Evolutionary conservation across 2,888 invertebrate genomes (phyloP).

Genomic region (Aleiodes leptofemur): DNA sequence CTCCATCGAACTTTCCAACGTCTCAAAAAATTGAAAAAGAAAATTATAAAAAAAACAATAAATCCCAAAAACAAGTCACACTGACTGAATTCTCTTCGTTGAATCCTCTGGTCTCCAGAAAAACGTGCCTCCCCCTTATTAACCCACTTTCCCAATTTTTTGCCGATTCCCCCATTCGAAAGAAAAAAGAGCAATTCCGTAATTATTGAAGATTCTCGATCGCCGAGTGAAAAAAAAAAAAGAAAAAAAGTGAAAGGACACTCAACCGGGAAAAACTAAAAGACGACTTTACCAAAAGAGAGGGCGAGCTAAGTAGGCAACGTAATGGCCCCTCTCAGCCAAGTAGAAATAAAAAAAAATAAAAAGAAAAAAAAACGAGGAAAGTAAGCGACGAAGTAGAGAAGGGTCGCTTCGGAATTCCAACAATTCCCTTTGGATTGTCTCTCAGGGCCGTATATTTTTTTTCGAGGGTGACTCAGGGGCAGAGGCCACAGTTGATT

Average conservation of each 20-base stretch:
- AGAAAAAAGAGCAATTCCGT: slow-evolving; percentile 34
- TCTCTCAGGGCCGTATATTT: slow-evolving; percentile 69
- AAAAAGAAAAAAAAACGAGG: neutral
- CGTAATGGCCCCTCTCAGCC: slow-evolving; percentile 49
- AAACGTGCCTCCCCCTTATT: no score
- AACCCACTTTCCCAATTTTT: no score
- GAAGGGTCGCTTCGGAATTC: slow-evolving; percentile 67
- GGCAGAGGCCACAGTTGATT: slow-evolving; percentile 23
- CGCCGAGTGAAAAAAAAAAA: neutral
- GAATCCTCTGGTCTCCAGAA: no score
- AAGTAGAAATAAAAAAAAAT: slow-evolving; percentile 43
- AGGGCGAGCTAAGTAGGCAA: slow-evolving; percentile 47
- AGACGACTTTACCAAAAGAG: slow-evolving; percentile 43
- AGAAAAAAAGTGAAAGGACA: slow-evolving; percentile 3
- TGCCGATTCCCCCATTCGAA: no score
- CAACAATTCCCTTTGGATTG: slow-evolving; percentile 70
- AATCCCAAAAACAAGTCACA: neutral
- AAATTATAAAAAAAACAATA: neutral
- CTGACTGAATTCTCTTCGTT: no score
- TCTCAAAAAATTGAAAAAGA: neutral
- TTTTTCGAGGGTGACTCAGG: slow-evolving; percentile 47
- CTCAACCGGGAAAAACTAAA: slow-evolving; percentile 41
- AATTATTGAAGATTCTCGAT: slow-evolving; percentile 45
- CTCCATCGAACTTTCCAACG: neutral
- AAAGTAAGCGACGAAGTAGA: slow-evolving; percentile 48